A percentile compares a stretch with the other conserved stretches of the same genome.
These are phyloP conservation scores for Syngnathus floridae DNA, from an alignment of 2,113 vertebrate species.

Conservation along the genomic window DNA sequence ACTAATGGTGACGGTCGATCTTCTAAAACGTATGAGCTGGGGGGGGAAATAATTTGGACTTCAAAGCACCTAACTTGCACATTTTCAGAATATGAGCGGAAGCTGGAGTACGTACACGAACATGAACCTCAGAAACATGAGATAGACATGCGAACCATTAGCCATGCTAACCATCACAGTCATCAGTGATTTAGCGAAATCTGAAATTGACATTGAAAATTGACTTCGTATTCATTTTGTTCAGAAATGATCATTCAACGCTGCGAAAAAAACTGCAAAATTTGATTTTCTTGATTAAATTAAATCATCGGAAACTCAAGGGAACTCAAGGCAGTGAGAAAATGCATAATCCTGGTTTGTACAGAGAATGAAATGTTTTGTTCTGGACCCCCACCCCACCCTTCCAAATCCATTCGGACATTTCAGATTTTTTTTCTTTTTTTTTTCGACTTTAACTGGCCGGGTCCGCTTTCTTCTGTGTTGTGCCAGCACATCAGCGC, in stretches of 20 bases:
- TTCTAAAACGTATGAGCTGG: no score
- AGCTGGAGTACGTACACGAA: neutral
- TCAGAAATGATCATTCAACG: slow-evolving; percentile 67
- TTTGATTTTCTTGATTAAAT: slow-evolving; percentile 88
- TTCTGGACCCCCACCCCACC: slow-evolving; percentile 68
- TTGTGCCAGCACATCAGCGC: slow-evolving; percentile 88
- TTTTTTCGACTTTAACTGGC: slow-evolving; percentile 56
- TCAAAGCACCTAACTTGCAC: neutral
- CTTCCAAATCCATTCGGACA: slow-evolving; percentile 66
- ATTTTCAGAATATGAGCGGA: neutral
- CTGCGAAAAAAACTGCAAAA: slow-evolving; percentile 79
- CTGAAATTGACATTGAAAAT: neutral
- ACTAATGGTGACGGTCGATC: no score
- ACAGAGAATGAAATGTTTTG: slow-evolving; percentile 87
- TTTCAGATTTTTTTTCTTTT: slow-evolving; percentile 54
- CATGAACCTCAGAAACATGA: neutral
- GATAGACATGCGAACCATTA: neutral
- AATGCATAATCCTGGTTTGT: slow-evolving; percentile 81
- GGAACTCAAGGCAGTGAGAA: slow-evolving; percentile 75
- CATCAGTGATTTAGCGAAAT: no score
- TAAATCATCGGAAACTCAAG: slow-evolving; percentile 88
- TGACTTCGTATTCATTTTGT: no score
- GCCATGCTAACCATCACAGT: neutral
- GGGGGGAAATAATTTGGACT: neutral
- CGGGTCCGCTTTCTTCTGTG: slow-evolving; percentile 77